These are phyloP conservation scores for Thamnaconus septentrionalis DNA, from an alignment of 2,113 vertebrate species.

Conservation along the genomic window DNA sequence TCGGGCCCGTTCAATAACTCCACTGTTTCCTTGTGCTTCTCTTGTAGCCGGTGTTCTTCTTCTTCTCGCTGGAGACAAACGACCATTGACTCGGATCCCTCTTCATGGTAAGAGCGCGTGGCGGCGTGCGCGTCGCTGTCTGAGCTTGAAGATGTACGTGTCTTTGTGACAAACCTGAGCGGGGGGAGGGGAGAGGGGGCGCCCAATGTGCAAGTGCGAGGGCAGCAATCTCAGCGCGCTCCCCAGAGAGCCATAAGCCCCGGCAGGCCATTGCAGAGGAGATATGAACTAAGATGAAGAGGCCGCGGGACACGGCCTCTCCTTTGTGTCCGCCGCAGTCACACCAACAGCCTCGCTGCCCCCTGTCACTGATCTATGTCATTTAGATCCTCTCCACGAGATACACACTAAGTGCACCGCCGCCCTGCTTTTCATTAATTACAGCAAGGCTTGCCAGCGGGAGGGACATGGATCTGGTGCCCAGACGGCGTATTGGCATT, in stretches of 20 bases:
- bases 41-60: conserved; percentile 79
- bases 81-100: conserved; percentile 54
- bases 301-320: conserved; percentile 45
- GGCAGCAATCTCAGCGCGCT: conserved; percentile 49
- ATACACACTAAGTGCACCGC: conserved; percentile 40
- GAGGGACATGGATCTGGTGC: conserved; percentile 56
- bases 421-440: conserved; percentile 67
- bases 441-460: conserved; percentile 33
- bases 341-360: conserved; percentile 50
- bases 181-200: conserved; percentile 4
- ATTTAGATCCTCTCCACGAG: conserved; percentile 64
- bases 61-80: conserved; percentile 74
- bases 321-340: conserved; percentile 63
- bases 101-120: conserved; percentile 52
- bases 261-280: conserved; percentile 36
- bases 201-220: conserved; percentile 42
- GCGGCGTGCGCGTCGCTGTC: conserved; percentile 15
- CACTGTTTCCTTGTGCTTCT: conserved; percentile 9
- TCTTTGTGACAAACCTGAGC: not conserved
- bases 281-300: conserved; percentile 70
- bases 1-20: conserved; percentile 5
- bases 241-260: conserved; percentile 61
- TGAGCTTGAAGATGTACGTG: conserved; percentile 7
- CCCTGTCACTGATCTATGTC: conserved; percentile 66
- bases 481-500: conserved; percentile 69